These are phyloP conservation scores for Drosophila elegans DNA, from an alignment of 1,140 invertebrate genomes.

Conservation along the genomic window DNA sequence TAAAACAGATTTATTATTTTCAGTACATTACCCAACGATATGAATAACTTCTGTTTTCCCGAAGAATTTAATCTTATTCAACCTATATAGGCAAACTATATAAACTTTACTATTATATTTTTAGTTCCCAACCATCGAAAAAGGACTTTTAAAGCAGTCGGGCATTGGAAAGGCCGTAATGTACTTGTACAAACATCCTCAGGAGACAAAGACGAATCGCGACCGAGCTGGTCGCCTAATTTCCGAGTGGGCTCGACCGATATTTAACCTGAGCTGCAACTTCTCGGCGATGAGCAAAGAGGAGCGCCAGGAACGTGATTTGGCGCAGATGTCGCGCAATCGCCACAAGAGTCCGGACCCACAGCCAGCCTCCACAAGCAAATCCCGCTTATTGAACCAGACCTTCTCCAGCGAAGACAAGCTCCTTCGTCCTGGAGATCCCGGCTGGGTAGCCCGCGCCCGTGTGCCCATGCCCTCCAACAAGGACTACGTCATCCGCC, in stretches of 20 bases:
- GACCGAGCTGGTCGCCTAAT: constrained; percentile 96
- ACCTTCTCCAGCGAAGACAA: constrained; percentile 79
- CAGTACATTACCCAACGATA: no score
- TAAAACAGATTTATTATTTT: no score
- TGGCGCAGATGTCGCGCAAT: constrained; percentile 93
- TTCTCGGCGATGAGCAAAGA: constrained; percentile 95
- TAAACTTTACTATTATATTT: not conserved
- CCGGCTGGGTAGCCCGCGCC: constrained; percentile 97
- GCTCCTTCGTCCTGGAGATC: constrained; percentile 94
- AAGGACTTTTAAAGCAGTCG: constrained; percentile 95
- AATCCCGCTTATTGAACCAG: constrained; percentile 87
- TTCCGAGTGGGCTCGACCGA: constrained; percentile 98
- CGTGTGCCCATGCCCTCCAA: constrained; percentile 97
- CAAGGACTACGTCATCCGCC: constrained; percentile 98
- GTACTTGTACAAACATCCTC: constrained; percentile 99
- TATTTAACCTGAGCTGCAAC: constrained; percentile 98
- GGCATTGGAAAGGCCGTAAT: constrained; percentile 99
- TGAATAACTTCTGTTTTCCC: no score
- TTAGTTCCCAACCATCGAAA: constrained; percentile 95
- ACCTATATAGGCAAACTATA: no score
- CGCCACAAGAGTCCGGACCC: constrained; percentile 86
- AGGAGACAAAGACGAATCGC: constrained; percentile 97
- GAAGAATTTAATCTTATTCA: no score
- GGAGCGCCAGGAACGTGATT: constrained; percentile 95
- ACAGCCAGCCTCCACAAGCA: constrained; percentile 83